phyloP scores from a whole-genome alignment of 1,140 invertebrate genomes.

The Drosophila baimaii region DNA sequence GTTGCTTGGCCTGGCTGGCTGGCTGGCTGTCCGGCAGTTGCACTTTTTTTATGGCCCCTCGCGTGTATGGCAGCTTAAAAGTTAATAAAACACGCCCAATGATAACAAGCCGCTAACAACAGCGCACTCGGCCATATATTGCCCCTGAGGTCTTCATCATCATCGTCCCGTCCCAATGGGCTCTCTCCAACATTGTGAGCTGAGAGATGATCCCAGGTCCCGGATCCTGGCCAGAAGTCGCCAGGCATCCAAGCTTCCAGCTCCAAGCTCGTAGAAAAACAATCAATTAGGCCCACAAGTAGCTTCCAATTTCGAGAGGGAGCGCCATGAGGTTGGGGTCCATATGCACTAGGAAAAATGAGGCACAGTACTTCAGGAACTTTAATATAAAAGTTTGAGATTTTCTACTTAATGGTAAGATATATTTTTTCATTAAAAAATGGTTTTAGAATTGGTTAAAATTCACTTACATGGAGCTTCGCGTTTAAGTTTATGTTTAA shows the following conservation, averaged over 20 bases:
- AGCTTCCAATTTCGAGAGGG: conserved; percentile 54
- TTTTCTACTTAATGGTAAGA: too few species aligned
- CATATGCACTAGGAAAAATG: not conserved
- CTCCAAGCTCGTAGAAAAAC: conserved; percentile 77
- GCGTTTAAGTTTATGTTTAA: not conserved
- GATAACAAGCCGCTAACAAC: conserved; percentile 76
- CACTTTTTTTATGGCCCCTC: conserved; percentile 82
- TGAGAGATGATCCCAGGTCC: conserved; percentile 16
- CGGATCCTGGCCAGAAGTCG: conserved; percentile 25
- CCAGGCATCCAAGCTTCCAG: conserved; percentile 21
- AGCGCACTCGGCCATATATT: conserved; percentile 59
- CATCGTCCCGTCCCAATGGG: conserved; percentile 46
- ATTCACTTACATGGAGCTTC: accelerated
- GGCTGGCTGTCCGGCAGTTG: conserved; percentile 57
- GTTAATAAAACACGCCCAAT: conserved; percentile 83
- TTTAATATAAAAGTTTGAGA: too few species aligned
- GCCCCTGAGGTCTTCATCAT: conserved; percentile 81
- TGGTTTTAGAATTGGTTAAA: not conserved
- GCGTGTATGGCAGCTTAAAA: conserved; percentile 81
- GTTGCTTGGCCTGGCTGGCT: conserved; percentile 14
- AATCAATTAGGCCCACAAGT: conserved; percentile 80
- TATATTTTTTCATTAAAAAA: not conserved
- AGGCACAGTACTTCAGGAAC: too few species aligned
- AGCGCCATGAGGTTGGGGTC: conserved; percentile 55
- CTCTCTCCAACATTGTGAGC: conserved; percentile 46